Conservation (phyloP, 2,113 vertebrate genomes). For the Meriones unguiculatus region DNA sequence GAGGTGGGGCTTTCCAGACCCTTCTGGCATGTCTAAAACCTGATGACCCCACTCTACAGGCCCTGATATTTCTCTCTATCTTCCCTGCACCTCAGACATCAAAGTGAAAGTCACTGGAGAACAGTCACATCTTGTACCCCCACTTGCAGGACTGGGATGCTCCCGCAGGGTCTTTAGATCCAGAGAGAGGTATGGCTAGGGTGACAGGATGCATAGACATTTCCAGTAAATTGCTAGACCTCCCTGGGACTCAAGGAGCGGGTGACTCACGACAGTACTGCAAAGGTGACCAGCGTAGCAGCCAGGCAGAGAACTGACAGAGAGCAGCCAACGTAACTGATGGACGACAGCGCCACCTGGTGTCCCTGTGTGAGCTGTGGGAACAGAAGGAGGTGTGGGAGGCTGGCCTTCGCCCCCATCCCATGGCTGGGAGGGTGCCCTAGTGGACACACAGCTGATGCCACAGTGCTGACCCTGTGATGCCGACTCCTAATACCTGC, state of each 20-base stretch:
- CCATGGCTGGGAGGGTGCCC: background rate
- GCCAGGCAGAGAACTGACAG: constrained; percentile 95
- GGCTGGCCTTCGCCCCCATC: background rate
- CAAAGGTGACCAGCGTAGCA: constrained; percentile 96
- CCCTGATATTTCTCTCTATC: background rate
- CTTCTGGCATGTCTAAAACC: background rate
- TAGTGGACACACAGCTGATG: background rate
- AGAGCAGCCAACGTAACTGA: constrained; percentile 96
- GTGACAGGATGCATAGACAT: background rate
- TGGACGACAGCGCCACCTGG: constrained; percentile 96
- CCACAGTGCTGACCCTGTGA: background rate
- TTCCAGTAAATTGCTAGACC: background rate
- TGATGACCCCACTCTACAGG: background rate
- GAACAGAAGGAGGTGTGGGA: constrained; percentile 8
- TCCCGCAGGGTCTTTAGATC: background rate
- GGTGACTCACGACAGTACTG: constrained; percentile 96
- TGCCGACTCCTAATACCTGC: background rate
- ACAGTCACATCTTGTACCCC: background rate
- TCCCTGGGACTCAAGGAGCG: background rate
- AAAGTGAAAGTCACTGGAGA: constrained; percentile 72
- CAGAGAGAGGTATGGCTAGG: constrained; percentile 46
- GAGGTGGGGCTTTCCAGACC: background rate
- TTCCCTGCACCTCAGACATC: background rate
- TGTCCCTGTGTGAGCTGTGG: constrained; percentile 91
- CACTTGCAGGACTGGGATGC: background rate